Evolutionary conservation across 2,888 invertebrate genomes (phyloP), one percentile per base, ranked within the genome.

Genomic region (Machimus atricapillus): DNA sequence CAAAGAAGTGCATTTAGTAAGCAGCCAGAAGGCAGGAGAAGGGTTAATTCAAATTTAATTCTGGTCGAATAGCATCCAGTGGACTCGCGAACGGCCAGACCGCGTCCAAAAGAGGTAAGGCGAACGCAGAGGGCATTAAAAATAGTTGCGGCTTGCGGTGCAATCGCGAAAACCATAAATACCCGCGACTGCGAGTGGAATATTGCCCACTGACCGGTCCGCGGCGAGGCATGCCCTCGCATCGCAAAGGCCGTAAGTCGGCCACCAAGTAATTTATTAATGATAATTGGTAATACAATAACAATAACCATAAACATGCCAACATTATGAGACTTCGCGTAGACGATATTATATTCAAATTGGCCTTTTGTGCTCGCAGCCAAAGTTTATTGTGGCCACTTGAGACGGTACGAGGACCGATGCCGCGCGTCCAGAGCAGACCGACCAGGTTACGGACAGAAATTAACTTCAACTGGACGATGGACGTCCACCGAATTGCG

Each of bases 221-320:
- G 46, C 74, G 23, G 23, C 34, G 16, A 16, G 46, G n/a, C 82
- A 31, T 58, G 66, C 82, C 58, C 37, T 58, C 56, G 37, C 40
- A 66, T 40, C 27, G 23, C 79, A 46, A 12, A 34, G 76, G 43
- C 12, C 82, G 40, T 66, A 83, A 85, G 52, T 76, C 34, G 52
- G 46, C 76, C 76, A 76, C 85, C 52, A 34, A 56, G 77, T 78
- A 86, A 86, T 86, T 86, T 86, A 86, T 86, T 86, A 86, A 86
- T 86, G 86, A 86, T 78, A 78, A 78, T 86, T 86, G 86, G 77
- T 86, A 86, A 86, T 86, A 78, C 86, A 86, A 86, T 78, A 78
- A 86, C 52, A 86, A 66, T 86, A 77, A 86, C 78, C 77, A 77
- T 86, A 86, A 77, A 86, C 77, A 77, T 86, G 78, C 58, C 78